A percentile compares a stretch with the other conserved stretches of the same genome.
Conservation (phyloP, 2,888 invertebrate genomes). For the Dolichopus griseipennis region DNA sequence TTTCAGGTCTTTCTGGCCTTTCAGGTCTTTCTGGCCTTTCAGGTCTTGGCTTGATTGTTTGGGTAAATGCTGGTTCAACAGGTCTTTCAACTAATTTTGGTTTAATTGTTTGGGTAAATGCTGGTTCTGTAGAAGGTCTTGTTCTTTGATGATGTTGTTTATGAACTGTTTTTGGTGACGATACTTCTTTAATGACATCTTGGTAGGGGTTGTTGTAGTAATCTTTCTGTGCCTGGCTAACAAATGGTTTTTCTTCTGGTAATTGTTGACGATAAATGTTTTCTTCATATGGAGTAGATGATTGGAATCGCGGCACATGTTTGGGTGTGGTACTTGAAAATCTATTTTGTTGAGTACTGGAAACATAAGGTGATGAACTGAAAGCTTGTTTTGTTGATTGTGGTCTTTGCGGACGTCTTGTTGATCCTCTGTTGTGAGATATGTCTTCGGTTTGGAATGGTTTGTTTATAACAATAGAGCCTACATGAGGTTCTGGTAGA, state of each 20-base stretch:
- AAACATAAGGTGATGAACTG: background rate
- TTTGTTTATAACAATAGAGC: conserved; percentile 69
- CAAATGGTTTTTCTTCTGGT: conserved; percentile 32
- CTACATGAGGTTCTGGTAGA: conserved; percentile 77
- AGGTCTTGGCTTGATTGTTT: conserved; percentile 25
- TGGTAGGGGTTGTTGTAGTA: conserved; percentile 27
- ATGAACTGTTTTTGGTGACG: conserved; percentile 31
- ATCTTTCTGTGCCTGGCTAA: conserved; percentile 18
- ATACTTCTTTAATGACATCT: conserved; percentile 36
- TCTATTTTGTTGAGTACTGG: conserved; percentile 17
- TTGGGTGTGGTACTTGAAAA: conserved; percentile 21
- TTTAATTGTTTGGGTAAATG: background rate
- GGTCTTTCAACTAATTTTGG: background rate
- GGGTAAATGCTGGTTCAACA: background rate
- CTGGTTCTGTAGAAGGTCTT: background rate
- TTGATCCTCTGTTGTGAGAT: background rate
- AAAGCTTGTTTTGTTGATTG: background rate
- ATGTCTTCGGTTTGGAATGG: conserved; percentile 26
- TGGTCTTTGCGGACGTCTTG: background rate
- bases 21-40: too few relatives aligned
- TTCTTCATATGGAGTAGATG: conserved; percentile 31
- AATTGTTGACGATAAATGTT: conserved; percentile 25
- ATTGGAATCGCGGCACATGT: conserved; percentile 14
- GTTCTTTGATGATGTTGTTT: background rate
- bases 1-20: background rate